Evolutionary conservation across 1,140 invertebrate genomes (phyloP).

Genomic region (Drosophila baimaii): DNA sequence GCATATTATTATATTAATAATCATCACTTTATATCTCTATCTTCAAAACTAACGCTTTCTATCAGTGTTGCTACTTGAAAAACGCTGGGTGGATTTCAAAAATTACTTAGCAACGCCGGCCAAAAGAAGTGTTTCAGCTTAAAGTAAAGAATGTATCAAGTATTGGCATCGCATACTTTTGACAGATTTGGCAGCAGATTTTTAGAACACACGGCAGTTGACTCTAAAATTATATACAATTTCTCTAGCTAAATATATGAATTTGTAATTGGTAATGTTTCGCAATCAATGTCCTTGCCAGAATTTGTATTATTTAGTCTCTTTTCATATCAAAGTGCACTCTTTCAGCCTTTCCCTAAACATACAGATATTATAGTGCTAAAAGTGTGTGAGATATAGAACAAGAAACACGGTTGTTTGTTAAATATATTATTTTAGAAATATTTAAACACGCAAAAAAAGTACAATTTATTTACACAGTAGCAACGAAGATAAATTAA

Average conservation of each 20-base stretch:
- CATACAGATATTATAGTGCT: neutral
- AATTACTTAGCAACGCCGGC: neutral
- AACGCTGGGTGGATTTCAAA: neutral
- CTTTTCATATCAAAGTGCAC: neutral
- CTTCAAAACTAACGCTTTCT: neutral
- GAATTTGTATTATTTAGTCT: neutral
- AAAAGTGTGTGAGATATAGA: neutral
- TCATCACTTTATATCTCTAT: neutral
- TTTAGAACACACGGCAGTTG: neutral
- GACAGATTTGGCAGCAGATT: too few relatives aligned
- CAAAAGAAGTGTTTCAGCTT: neutral
- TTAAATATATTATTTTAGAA: slow-evolving; percentile 1
- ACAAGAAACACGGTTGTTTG: neutral
- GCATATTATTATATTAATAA: neutral
- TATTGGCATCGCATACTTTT: neutral
- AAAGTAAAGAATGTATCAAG: neutral
- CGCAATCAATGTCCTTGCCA: neutral
- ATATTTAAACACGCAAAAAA: neutral
- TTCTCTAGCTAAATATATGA: neutral
- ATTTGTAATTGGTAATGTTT: neutral
- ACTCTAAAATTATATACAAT: neutral
- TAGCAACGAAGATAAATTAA: neutral
- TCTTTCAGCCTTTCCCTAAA: neutral
- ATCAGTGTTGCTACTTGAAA: neutral
- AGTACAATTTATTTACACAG: neutral